These are phyloP conservation scores for Synchiropus splendidus DNA, from an alignment of 2,113 vertebrate genomes.

Conservation along the genomic window DNA sequence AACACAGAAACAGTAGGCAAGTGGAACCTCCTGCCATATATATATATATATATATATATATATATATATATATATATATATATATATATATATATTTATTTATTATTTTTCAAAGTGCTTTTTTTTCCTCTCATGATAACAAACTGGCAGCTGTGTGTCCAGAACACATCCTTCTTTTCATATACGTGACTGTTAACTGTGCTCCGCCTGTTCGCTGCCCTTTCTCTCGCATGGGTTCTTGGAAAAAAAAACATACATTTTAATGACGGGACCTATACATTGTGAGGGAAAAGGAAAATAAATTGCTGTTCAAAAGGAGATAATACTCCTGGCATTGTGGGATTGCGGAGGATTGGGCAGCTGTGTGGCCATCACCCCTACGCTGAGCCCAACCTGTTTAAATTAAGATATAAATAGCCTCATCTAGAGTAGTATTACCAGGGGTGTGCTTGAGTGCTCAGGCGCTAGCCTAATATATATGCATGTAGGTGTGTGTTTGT, in stretches of 20 bases:
- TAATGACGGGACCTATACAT: conserved; percentile 94
- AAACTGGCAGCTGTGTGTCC: no score
- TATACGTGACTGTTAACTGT: conserved; percentile 63
- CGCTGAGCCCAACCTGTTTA: conserved; percentile 60
- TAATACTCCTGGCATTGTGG: conserved; percentile 84
- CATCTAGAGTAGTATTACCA: conserved; percentile 57
- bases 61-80: no score
- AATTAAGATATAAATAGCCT: conserved; percentile 73
- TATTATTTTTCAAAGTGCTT: no score
- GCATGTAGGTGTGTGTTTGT: conserved; percentile 39
- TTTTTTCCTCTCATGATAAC: no score
- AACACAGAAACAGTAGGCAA: no score
- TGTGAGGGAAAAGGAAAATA: conserved; percentile 54
- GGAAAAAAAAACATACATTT: conserved; percentile 90
- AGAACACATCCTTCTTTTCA: conserved; percentile 26
- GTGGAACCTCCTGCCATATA: no score
- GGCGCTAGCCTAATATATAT: conserved; percentile 49
- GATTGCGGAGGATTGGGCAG: conserved; percentile 80
- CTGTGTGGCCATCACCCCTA: conserved; percentile 52
- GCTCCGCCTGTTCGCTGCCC: conserved; percentile 36
- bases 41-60: no score
- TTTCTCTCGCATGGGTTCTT: conserved; percentile 47
- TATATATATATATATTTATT: no score
- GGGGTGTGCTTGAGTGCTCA: conserved; percentile 50
- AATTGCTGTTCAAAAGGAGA: conserved; percentile 91